Evolutionary conservation across 2,113 vertebrate genomes (phyloP).

Genomic region (Erpornis zantholeuca): DNA sequence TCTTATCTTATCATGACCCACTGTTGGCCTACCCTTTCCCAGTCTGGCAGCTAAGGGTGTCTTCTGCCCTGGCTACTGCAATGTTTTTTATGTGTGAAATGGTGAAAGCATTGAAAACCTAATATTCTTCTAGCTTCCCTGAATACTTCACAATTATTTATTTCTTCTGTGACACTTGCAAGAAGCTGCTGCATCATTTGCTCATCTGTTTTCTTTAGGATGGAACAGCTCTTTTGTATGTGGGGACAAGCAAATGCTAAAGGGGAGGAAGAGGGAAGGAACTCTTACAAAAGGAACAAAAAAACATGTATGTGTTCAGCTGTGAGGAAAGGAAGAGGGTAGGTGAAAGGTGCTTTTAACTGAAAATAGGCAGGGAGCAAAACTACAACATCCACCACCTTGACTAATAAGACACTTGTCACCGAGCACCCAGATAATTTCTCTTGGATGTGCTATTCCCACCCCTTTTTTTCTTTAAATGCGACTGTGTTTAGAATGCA

Average conservation of each 20-base stretch:
- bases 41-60: not conserved
- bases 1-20: not conserved
- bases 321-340: not conserved
- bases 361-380: not conserved
- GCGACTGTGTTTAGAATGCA: not conserved
- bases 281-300: not conserved
- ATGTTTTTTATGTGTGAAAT: not conserved
- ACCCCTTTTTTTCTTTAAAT: not conserved
- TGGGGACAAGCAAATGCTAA: not conserved
- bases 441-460: not conserved
- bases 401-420: not conserved
- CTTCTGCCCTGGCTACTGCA: not conserved
- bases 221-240: not conserved
- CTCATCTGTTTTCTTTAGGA: not conserved
- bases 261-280: not conserved
- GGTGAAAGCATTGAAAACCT: not conserved
- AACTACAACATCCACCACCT: not conserved
- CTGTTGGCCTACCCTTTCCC: not conserved
- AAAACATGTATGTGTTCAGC: not conserved
- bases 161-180: not conserved
- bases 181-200: not conserved
- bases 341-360: not conserved
- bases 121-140: not conserved
- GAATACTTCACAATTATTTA: not conserved
- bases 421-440: not conserved